These are phyloP conservation scores for Orchesellides sinensis DNA, from an alignment of 2,888 invertebrate species.

Conservation along the genomic window DNA sequence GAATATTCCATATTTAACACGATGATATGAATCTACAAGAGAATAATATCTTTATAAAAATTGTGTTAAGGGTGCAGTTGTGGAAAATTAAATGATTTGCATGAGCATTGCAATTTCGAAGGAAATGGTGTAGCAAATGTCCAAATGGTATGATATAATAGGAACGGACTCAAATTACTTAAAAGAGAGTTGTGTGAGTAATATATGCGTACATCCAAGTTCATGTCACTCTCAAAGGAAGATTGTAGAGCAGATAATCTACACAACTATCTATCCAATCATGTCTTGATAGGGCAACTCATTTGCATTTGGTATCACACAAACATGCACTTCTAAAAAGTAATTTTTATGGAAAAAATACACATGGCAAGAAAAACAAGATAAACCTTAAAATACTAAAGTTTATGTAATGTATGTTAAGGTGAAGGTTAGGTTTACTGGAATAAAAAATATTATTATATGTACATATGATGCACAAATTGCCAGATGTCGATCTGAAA, in stretches of 20 bases:
- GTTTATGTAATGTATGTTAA: slow-evolving; percentile 46
- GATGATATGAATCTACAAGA: slow-evolving; percentile 10
- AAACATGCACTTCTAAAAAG: slow-evolving; percentile 37
- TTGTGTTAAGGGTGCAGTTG: slow-evolving; percentile 38
- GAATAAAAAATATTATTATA: no score
- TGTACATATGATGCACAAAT: slow-evolving; percentile 11
- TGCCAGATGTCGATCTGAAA: slow-evolving; percentile 2
- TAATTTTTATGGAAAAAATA: no score
- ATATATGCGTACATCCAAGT: no score
- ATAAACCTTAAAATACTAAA: no score
- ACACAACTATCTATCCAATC: background rate
- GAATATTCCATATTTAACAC: slow-evolving; percentile 26
- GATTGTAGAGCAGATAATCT: slow-evolving; percentile 11
- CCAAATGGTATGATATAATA: background rate
- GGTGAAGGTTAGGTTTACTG: slow-evolving; percentile 49
- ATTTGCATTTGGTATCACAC: slow-evolving; percentile 56
- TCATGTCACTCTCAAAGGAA: no score
- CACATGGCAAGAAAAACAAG: background rate
- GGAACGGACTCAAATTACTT: no score
- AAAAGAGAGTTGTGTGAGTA: no score
- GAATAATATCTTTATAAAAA: slow-evolving; percentile 39
- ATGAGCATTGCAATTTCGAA: slow-evolving; percentile 46
- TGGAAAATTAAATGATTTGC: slow-evolving; percentile 49
- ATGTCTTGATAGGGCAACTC: background rate
- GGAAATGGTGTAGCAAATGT: slow-evolving; percentile 10